These are phyloP conservation scores for Drymodes brunneopygia DNA, from an alignment of 2,113 vertebrate species.

Conservation along the genomic window DNA sequence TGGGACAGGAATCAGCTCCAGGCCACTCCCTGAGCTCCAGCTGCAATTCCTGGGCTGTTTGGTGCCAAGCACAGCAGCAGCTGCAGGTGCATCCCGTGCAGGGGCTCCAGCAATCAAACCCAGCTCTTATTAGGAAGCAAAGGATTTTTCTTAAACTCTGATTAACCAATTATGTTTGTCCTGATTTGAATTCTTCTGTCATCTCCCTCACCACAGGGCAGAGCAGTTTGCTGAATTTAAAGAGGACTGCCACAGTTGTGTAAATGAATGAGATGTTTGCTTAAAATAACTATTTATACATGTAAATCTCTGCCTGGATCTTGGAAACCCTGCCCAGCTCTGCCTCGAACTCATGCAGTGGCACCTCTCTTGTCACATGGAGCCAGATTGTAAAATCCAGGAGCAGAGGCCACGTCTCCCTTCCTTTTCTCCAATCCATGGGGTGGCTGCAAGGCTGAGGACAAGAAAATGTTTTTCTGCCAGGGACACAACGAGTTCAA, in stretches of 20 bases:
- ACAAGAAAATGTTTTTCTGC: neutral
- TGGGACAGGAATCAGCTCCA: neutral
- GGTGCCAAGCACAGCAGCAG: accelerated
- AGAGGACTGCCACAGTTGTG: neutral
- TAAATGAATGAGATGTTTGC: conserved; percentile 35
- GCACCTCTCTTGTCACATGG: neutral
- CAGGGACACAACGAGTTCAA: neutral
- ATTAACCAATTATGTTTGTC: conserved; percentile 1
- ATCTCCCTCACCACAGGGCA: neutral
- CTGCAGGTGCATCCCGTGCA: neutral
- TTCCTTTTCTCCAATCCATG: neutral
- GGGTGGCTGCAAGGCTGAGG: neutral
- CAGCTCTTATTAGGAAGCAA: neutral
- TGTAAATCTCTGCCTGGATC: conserved; percentile 29
- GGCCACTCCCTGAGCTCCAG: neutral
- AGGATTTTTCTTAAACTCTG: conserved; percentile 28
- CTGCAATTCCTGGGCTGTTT: neutral
- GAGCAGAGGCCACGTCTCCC: conserved; percentile 3
- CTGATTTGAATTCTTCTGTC: conserved; percentile 10
- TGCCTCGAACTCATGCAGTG: neutral
- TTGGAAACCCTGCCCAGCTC: neutral
- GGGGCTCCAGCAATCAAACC: neutral
- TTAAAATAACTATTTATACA: conserved; percentile 40
- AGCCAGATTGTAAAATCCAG: neutral
- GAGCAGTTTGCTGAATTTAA: neutral